Conservation (phyloP, 2,888 invertebrate genomes). For the Chorisops tibialis region DNA sequence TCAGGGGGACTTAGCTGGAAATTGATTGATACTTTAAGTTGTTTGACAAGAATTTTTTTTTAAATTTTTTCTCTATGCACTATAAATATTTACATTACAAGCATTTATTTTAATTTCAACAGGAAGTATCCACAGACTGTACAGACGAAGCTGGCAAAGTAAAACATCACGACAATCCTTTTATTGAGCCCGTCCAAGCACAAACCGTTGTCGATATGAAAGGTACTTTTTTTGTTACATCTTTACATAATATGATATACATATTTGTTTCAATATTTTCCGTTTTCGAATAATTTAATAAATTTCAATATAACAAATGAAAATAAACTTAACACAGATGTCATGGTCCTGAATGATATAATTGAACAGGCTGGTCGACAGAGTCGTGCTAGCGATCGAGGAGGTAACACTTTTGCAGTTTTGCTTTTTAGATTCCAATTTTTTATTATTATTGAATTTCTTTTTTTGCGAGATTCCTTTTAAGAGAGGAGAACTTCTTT, state of each 20-base stretch:
- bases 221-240: slow-evolving; percentile 58
- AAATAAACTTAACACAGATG: slow-evolving; percentile 62
- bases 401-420: slow-evolving; percentile 63
- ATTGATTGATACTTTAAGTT: too few relatives aligned
- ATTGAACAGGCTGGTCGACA: slow-evolving; percentile 91
- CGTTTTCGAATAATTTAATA: not conserved
- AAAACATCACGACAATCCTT: slow-evolving; percentile 86
- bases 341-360: slow-evolving; percentile 95
- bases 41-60: too few relatives aligned
- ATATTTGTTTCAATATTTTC: not conserved
- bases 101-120: slow-evolving; percentile 36
- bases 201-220: slow-evolving; percentile 92
- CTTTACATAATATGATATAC: not conserved
- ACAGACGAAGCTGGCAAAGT: slow-evolving; percentile 77
- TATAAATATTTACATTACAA: too few relatives aligned
- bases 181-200: slow-evolving; percentile 81
- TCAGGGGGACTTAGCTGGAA: too few relatives aligned
- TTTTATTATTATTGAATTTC: slow-evolving; percentile 32
- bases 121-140: slow-evolving; percentile 79
- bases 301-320: slow-evolving; percentile 14
- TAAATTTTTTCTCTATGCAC: too few relatives aligned
- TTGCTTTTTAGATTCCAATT: slow-evolving; percentile 41
- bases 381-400: slow-evolving; percentile 80
- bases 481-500: too few relatives aligned
- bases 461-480: too few relatives aligned